Conservation (phyloP, 1,140 invertebrate species). For the Euglossa dilemma region DNA sequence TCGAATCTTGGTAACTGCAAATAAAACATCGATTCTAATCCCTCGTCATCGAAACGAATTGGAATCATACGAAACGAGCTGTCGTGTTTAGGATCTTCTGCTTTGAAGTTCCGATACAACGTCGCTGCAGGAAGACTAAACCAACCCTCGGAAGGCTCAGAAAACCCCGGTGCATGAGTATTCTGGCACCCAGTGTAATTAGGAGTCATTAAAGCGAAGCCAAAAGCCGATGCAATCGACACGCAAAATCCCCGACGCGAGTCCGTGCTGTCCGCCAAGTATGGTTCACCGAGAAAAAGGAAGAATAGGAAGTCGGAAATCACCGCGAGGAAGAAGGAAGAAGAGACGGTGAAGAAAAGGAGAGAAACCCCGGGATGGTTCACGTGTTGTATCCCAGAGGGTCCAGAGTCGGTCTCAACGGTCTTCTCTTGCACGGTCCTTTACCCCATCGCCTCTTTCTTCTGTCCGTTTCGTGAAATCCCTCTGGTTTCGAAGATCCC, state of each 20-base stretch:
- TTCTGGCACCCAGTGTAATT: neutral
- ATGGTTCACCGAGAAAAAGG: neutral
- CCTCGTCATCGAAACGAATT: too few species aligned
- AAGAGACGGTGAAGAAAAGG: neutral
- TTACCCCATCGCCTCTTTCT: neutral
- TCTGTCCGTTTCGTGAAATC: slow-evolving; percentile 12
- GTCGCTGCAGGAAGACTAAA: too few species aligned
- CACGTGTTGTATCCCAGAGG: neutral
- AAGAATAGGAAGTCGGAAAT: neutral
- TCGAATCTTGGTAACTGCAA: too few species aligned
- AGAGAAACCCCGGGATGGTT: neutral
- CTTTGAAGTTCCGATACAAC: neutral
- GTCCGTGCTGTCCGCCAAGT: neutral
- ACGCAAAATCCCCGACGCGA: neutral
- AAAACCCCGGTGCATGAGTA: neutral
- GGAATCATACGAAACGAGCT: too few species aligned
- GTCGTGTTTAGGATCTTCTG: neutral
- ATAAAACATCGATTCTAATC: too few species aligned
- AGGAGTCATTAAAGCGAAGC: neutral
- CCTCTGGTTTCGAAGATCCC: slow-evolving; percentile 35
- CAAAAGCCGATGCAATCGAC: neutral
- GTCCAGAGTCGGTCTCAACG: neutral
- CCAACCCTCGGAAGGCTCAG: too few species aligned
- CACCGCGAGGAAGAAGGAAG: neutral
- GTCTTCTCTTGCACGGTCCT: neutral